Evolutionary conservation across 1,140 invertebrate genomes (phyloP).

Genomic region (Megalonaias nervosa): DNA sequence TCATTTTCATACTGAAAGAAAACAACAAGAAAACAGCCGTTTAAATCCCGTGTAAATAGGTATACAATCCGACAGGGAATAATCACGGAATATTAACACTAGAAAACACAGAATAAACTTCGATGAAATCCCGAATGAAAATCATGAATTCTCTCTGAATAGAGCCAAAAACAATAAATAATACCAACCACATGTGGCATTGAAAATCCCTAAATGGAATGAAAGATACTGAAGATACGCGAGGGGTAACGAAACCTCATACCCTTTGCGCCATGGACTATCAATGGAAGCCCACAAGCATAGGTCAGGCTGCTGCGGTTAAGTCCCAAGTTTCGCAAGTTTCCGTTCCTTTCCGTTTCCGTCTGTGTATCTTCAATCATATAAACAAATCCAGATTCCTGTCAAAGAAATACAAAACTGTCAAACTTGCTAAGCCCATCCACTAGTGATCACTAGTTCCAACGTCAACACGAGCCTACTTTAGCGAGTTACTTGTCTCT

Average conservation of each 20-base stretch:
- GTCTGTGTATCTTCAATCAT: slow-evolving; percentile 45
- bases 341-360: slow-evolving; percentile 43
- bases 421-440: slow-evolving; percentile 63
- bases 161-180: slow-evolving; percentile 21
- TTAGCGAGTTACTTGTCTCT: slow-evolving; percentile 65
- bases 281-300: slow-evolving; percentile 37
- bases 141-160: slow-evolving; percentile 9
- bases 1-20: slow-evolving; percentile 66
- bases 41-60: slow-evolving; percentile 17
- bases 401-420: slow-evolving; percentile 65
- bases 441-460: slow-evolving; percentile 33
- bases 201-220: slow-evolving; percentile 30
- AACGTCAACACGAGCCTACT: slow-evolving; percentile 66
- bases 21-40: slow-evolving; percentile 14
- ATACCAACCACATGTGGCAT: slow-evolving; percentile 20
- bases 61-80: background rate
- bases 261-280: slow-evolving; percentile 61
- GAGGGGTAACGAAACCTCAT: slow-evolving; percentile 40
- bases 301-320: slow-evolving; percentile 23
- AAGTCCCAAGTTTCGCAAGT: slow-evolving; percentile 32
- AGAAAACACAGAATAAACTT: slow-evolving; percentile 3
- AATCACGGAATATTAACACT: slow-evolving; percentile 2
- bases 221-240: slow-evolving; percentile 14
- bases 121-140: slow-evolving; percentile 22
- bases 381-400: slow-evolving; percentile 62